Conservation (phyloP, 2,113 vertebrate genomes). For the Vidua macroura region DNA sequence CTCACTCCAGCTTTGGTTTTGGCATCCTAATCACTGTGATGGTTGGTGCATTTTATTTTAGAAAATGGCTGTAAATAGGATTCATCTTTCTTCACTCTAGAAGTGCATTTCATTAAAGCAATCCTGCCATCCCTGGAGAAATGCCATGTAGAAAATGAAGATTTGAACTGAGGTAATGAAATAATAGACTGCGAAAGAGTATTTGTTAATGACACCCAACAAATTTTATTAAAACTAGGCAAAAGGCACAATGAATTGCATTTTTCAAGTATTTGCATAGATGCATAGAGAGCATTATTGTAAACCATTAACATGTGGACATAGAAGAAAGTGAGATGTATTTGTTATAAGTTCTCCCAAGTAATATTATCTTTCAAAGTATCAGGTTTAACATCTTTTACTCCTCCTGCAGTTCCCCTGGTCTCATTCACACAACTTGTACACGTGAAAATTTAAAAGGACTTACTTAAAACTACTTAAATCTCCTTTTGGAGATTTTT, state of each 20-base stretch:
- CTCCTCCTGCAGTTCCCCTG: not conserved
- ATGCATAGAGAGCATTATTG: slow-evolving; percentile 72
- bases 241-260: slow-evolving; percentile 75
- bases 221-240: slow-evolving; percentile 76
- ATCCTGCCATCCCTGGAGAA: not conserved
- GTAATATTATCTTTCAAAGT: not conserved
- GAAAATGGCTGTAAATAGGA: not conserved
- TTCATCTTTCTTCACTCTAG: not conserved
- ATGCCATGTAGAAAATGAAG: not conserved
- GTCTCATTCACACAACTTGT: not conserved
- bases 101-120: not conserved
- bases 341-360: slow-evolving; percentile 37
- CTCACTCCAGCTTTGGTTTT: not conserved
- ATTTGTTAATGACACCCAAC: slow-evolving; percentile 25
- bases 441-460: not conserved
- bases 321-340: slow-evolving; percentile 46
- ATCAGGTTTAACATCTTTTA: slow-evolving; percentile 16
- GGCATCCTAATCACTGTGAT: not conserved
- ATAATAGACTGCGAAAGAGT: not conserved
- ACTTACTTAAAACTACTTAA: not conserved
- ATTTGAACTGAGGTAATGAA: not conserved
- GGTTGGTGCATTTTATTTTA: not conserved
- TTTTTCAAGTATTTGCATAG: slow-evolving; percentile 82
- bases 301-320: slow-evolving; percentile 71
- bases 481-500: not conserved